Evolutionary conservation across 2,888 invertebrate species (phyloP).

Genomic region (Augochlorella aurata): DNA sequence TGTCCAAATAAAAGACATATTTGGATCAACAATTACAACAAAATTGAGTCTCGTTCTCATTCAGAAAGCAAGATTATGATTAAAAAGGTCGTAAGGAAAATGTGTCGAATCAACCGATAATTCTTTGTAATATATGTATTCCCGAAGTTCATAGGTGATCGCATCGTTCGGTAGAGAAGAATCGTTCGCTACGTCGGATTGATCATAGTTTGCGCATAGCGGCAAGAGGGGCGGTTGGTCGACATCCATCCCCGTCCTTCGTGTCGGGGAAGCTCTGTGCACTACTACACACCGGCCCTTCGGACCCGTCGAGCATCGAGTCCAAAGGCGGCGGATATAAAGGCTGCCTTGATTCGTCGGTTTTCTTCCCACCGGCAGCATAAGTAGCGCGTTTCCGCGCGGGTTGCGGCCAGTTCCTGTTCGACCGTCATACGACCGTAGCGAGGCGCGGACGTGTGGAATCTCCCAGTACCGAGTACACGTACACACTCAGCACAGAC

Average conservation of each 20-base stretch:
- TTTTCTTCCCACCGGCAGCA: conserved; percentile 72
- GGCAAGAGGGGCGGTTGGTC: conserved; percentile 30
- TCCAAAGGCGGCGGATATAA: conserved; percentile 50
- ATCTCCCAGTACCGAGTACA: conserved; percentile 27
- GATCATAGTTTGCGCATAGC: conserved; percentile 51
- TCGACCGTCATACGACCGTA: conserved; percentile 70
- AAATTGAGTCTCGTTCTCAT: neutral
- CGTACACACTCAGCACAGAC: conserved; percentile 18
- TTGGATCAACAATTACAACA: neutral
- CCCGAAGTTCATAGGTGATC: conserved; percentile 2
- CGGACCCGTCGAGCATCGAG: conserved; percentile 44
- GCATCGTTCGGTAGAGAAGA: conserved; percentile 1
- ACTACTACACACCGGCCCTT: conserved; percentile 49
- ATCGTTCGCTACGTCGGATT: conserved; percentile 21
- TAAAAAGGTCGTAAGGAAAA: neutral
- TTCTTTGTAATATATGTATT: neutral
- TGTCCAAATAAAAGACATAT: too few relatives aligned
- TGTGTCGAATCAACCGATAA: neutral
- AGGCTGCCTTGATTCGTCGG: conserved; percentile 53
- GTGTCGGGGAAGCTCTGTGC: conserved; percentile 8
- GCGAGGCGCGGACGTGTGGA: conserved; percentile 54
- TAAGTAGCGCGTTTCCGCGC: conserved; percentile 78
- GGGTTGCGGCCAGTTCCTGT: conserved; percentile 74
- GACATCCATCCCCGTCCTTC: conserved; percentile 32
- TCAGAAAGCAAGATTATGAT: neutral